Conservation (phyloP, 1,140 invertebrate species). For the Aphaenogaster rudis region DNA sequence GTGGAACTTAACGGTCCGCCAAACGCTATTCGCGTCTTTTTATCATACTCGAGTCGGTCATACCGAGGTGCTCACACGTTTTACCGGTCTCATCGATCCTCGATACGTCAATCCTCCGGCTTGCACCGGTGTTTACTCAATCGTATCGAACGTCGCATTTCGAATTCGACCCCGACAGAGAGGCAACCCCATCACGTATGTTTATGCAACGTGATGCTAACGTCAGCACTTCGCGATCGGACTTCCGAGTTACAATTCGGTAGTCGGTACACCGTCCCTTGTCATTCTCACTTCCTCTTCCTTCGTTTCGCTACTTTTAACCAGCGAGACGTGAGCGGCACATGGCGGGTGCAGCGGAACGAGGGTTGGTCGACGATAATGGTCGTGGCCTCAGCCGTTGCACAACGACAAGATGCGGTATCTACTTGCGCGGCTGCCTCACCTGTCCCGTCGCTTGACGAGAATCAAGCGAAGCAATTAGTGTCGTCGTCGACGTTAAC, state of each 20-base stretch:
- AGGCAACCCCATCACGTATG: constrained; percentile 25
- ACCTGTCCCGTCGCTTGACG: constrained; percentile 36
- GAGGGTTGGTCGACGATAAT: constrained; percentile 31
- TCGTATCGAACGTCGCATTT: constrained; percentile 1
- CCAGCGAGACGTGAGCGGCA: neutral
- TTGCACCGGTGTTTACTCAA: neutral
- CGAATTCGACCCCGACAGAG: constrained; percentile 8
- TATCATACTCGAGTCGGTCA: neutral
- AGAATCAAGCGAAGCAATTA: constrained; percentile 68
- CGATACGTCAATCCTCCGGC: neutral
- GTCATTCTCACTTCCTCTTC: neutral
- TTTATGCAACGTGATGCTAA: constrained; percentile 48
- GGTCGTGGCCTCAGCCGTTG: neutral
- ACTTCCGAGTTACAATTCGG: neutral
- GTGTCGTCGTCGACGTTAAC: constrained; percentile 66
- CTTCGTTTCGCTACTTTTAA: constrained; percentile 19
- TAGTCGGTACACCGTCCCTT: too few species aligned
- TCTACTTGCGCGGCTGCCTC: neutral
- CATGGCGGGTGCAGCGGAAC: neutral
- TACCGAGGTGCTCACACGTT: constrained; percentile 13
- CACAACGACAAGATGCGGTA: constrained; percentile 5
- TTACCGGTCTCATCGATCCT: constrained; percentile 24
- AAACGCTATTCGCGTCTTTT: constrained; percentile 32
- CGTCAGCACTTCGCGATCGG: constrained; percentile 33
- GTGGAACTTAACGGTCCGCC: constrained; percentile 26